Percentiles rank a stretch among this genome's conserved stretches.
These are phyloP conservation scores for Pomacea maculata DNA, from an alignment of 1,140 invertebrate genomes.

Conservation along the genomic window DNA sequence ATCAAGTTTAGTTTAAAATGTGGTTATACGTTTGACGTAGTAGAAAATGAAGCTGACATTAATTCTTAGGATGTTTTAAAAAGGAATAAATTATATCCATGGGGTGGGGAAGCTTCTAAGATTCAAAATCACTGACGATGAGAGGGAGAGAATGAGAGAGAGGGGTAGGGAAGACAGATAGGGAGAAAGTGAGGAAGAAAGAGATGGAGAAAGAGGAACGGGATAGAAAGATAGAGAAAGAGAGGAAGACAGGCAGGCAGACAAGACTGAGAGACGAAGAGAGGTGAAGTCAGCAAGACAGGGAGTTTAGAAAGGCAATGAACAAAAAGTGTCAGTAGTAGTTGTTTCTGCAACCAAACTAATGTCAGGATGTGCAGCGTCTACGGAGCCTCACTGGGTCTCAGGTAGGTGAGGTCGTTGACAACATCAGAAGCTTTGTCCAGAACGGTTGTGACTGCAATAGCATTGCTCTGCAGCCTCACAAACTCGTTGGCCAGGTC, in stretches of 20 bases:
- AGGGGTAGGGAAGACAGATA: background rate
- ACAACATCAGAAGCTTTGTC: no score
- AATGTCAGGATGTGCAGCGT: no score
- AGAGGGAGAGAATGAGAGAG: background rate
- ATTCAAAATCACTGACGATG: background rate
- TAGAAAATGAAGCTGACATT: background rate
- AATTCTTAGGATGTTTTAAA: background rate
- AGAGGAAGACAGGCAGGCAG: background rate
- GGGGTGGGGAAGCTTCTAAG: no score
- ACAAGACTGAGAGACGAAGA: background rate
- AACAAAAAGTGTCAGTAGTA: no score
- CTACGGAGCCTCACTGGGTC: no score
- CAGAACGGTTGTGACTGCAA: no score
- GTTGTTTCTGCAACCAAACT: no score
- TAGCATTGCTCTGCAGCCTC: no score
- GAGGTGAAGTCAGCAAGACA: background rate
- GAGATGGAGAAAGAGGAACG: background rate
- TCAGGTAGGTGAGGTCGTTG: no score
- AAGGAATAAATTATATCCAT: background rate
- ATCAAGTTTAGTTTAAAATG: no score
- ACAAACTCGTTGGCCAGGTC: no score
- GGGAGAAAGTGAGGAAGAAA: background rate
- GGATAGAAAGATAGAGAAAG: background rate
- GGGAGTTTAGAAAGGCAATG: background rate
- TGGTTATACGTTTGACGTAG: background rate